These are phyloP conservation scores for Picus viridis DNA, from an alignment of 2,797 vertebrate genomes.

Conservation along the genomic window DNA sequence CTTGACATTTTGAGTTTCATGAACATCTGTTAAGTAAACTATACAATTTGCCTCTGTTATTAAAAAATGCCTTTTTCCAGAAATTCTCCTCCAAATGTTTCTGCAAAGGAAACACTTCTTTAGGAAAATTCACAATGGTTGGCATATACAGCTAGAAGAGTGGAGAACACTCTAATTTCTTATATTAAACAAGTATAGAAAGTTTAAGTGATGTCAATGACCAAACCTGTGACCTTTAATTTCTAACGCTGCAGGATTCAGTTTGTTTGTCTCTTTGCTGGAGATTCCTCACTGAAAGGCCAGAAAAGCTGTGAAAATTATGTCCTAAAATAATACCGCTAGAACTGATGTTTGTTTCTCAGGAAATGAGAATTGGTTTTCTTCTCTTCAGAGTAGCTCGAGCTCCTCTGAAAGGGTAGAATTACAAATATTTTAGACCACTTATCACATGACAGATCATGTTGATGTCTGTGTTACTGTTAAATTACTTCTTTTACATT, in stretches of 20 bases:
- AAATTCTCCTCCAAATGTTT: not conserved
- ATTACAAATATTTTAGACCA: not conserved
- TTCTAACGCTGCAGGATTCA: not conserved
- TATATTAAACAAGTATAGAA: not conserved
- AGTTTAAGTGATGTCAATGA: not conserved
- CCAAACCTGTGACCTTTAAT: not conserved
- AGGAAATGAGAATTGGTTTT: not conserved
- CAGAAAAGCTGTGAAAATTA: not conserved
- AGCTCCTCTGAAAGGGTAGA: not conserved
- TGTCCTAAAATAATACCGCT: not conserved
- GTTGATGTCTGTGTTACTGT: not conserved
- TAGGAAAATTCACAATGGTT: not conserved
- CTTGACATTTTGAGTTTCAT: not conserved
- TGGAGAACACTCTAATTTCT: not conserved
- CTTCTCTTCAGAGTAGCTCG: not conserved
- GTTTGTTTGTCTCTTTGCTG: not conserved
- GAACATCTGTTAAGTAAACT: not conserved
- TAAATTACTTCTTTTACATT: not conserved
- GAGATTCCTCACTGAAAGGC: not conserved
- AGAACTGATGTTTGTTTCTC: not conserved
- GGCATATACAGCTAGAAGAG: not conserved
- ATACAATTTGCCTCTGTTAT: not conserved
- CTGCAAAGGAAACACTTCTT: not conserved
- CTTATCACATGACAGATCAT: not conserved
- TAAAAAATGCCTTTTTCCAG: not conserved